Percentiles rank a stretch among this genome's conserved stretches.
phyloP scores from a whole-genome alignment of 2,113 vertebrate genomes.

The Etheostoma spectabile region DNA sequence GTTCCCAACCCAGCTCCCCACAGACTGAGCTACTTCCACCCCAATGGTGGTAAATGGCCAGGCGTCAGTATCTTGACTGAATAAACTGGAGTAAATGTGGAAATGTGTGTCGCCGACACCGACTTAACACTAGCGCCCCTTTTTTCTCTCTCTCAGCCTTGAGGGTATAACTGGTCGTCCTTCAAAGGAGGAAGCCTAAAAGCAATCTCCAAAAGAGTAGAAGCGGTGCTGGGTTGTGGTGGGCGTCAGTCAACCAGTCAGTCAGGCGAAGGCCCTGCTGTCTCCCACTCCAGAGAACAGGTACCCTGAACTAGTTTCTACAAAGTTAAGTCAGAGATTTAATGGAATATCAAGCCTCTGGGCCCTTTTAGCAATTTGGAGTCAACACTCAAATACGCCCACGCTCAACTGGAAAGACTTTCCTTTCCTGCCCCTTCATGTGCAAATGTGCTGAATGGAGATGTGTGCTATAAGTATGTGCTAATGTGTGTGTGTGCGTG shows the following conservation, averaged over 20 bases:
- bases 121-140: slow-evolving; percentile 30
- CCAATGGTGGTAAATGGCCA: not conserved
- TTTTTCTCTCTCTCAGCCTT: slow-evolving; percentile 21
- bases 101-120: slow-evolving; percentile 48
- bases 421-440: slow-evolving; percentile 77
- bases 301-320: slow-evolving; percentile 74
- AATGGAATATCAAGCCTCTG: slow-evolving; percentile 78
- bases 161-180: slow-evolving; percentile 67
- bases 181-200: slow-evolving; percentile 62
- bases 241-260: slow-evolving; percentile 67
- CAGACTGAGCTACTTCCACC: too few relatives aligned
- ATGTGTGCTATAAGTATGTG: slow-evolving; percentile 56
- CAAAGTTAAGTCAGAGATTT: slow-evolving; percentile 76
- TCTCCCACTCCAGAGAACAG: slow-evolving; percentile 66
- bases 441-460: slow-evolving; percentile 78
- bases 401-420: slow-evolving; percentile 75
- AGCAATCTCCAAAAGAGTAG: slow-evolving; percentile 64
- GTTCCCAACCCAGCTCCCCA: too few relatives aligned
- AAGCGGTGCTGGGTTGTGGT: slow-evolving; percentile 49
- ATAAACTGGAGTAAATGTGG: slow-evolving; percentile 23
- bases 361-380: slow-evolving; percentile 81
- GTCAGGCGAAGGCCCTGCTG: slow-evolving; percentile 45
- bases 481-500: slow-evolving; percentile 32
- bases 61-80: slow-evolving; percentile 33
- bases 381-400: slow-evolving; percentile 81